Conservation (phyloP, 2,888 invertebrate species). For the Sinotaia quadrata region DNA sequence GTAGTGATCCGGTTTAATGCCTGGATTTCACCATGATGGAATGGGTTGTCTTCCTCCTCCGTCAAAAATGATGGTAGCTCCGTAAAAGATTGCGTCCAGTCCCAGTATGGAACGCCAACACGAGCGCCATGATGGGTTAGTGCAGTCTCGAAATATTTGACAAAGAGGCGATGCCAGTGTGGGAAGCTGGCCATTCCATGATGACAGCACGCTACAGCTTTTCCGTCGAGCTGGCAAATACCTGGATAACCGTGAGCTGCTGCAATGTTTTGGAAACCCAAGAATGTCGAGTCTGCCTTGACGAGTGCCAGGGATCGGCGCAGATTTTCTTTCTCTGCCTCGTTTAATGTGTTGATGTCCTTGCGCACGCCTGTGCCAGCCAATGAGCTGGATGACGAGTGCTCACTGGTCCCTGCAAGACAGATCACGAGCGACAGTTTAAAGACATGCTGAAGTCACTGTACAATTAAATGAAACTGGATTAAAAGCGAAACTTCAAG, state of each 20-base stretch:
- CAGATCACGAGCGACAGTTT: too few species aligned
- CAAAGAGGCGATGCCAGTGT: slow-evolving; percentile 43
- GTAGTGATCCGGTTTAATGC: slow-evolving; percentile 24
- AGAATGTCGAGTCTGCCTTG: slow-evolving; percentile 22
- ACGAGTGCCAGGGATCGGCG: slow-evolving; percentile 34
- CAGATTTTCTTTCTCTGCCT: slow-evolving; percentile 36
- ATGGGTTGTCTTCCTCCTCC: slow-evolving; percentile 39
- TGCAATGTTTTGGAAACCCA: slow-evolving; percentile 25
- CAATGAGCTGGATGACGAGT: background rate
- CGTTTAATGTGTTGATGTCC: slow-evolving; percentile 36
- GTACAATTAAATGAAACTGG: too few species aligned
- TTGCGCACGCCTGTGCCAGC: slow-evolving; percentile 38
- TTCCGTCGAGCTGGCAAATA: slow-evolving; percentile 28
- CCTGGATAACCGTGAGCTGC: slow-evolving; percentile 37
- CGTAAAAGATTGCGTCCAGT: slow-evolving; percentile 36
- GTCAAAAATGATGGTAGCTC: slow-evolving; percentile 32
- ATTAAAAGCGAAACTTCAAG: too few species aligned
- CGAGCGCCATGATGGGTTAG: background rate
- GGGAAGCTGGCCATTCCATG: slow-evolving; percentile 46
- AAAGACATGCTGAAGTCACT: too few species aligned
- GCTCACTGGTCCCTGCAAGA: slow-evolving; percentile 14
- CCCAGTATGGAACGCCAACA: slow-evolving; percentile 41
- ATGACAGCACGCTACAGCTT: slow-evolving; percentile 37
- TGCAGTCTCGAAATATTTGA: background rate
- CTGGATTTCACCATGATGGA: slow-evolving; percentile 31